Evolutionary conservation across 53 echinoderm and acorn worm genomes (phyloP), one percentile per base, ranked within the genome.

Genomic region (Holothuria scabra): DNA sequence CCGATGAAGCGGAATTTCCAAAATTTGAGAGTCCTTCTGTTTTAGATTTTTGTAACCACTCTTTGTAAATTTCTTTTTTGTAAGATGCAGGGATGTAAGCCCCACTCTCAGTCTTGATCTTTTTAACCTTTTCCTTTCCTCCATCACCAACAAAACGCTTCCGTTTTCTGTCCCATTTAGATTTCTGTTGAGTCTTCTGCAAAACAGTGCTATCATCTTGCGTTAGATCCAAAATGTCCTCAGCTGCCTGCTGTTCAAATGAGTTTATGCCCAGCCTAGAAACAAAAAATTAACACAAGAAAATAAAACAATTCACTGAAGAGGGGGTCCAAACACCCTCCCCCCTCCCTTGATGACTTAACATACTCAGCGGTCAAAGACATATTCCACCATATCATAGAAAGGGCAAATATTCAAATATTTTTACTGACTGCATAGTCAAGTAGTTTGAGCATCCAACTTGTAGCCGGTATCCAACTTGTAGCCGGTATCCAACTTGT

Each of bases 41-140:
- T 60, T 96, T 96, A 49, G 91, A 91, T 61, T 84, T 89, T 67
- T 89, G 84, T 48, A 91, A 61, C 96, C 96, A 96, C n/a, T 97
- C 94, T 69, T 94, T 88, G 89, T 97, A 97, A 88, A 94, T 67
- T 35, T 97, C 88, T 59, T 90, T 97, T 90, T 92, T 97, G 94
- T 94, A 97, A 31, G 97, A 94, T 13, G 92, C 94, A 12, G 94
- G 82, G 67, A 97, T 97, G 81, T 92, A 92, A 0, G 82, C 90
- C 11, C 97, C 97, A 85, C 97, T 97, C 84, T 97, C 97, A 22
- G 97, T 97, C 59, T 91, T 82, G 61, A 97, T 90, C 79, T 97
- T 94, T 85, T 97, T 97, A n/a, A 81, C 65, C 38, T 76, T 83
- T 20, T 96, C 91, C 84, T 83, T 76, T 13, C 93, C 94, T 37